Evolutionary conservation across 2,888 invertebrate species (phyloP), one percentile per base, ranked within the genome.

Genomic region (Entomobrya proxima): DNA sequence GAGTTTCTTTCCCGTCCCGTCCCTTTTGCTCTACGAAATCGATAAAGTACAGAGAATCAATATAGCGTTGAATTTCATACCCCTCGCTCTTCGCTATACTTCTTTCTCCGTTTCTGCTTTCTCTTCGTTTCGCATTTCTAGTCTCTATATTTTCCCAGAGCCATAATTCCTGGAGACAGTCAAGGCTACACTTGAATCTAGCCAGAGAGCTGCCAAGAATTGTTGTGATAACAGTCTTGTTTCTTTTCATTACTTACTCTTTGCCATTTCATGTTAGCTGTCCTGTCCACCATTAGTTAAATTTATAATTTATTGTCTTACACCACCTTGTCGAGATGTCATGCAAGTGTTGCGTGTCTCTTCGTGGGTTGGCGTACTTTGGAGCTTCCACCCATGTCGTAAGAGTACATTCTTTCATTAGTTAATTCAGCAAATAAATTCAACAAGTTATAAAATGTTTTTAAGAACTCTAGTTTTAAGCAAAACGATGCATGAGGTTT

Each of bases 1-100:
- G 64, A 82, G 47, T 21, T 64, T 80, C 85, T 67, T 80, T 64
- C 78, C 61, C 76, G 75, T 79, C 79, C 76, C 72, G 72, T 79
- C 58, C 44, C 40, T 78, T n/a, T 47, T 24, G 52, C 74, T 61
- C n/a, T 52, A 50, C 50, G 75, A 55, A 85, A 85, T 85, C 85
- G 85, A 85, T 85, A 85, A 85, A 85, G 76, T 55, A 75, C 67
- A 85, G 67, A n/a, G 85, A 85, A 80, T 85, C 85, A 85, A 85
- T 80, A 85, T 80, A 85, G 69, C 40, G 55, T 85, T 40, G 78
- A 50, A 40, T 75, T 80, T 80, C 85, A 76, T 32, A 69, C 52
- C 52, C 24, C 64, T 50, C 72, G 15, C 74, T 58, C 40, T 32
- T 27, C 58, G 15, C 72, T 44, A 11, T n/a, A 52, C 69, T 27